These are phyloP conservation scores for Nixonia krombeini DNA, from an alignment of 1,140 invertebrate genomes.

Conservation along the genomic window DNA sequence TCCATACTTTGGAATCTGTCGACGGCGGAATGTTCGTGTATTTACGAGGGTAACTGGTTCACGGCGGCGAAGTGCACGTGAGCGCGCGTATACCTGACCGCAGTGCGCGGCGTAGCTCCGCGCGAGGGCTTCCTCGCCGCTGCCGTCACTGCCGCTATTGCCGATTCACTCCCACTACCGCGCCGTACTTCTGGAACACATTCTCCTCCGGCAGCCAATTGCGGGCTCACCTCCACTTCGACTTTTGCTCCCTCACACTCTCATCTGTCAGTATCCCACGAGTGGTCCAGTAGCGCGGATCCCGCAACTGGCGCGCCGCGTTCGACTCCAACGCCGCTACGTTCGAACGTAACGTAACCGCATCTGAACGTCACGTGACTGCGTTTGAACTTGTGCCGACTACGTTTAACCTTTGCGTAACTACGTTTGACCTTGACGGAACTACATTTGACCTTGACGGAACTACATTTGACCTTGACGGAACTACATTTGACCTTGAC, in stretches of 20 bases:
- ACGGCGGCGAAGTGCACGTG: not conserved
- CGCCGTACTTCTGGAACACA: constrained; percentile 1
- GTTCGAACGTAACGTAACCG: too few species aligned
- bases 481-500: too few species aligned
- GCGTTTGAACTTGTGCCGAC: too few species aligned
- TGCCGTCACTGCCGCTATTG: constrained; percentile 1
- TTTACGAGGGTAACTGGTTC: not conserved
- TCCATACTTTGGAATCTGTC: too few species aligned
- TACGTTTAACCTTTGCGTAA: too few species aligned
- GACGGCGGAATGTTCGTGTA: too few species aligned
- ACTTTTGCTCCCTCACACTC: constrained; percentile 5
- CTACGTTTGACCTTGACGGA: too few species aligned
- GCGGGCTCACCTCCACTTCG: not conserved
- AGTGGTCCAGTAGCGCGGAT: constrained; percentile 6
- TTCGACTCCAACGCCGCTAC: too few species aligned
- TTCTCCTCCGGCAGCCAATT: constrained; percentile 5
- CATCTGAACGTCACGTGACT: too few species aligned
- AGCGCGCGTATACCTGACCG: not conserved
- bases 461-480: too few species aligned
- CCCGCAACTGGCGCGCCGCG: too few species aligned
- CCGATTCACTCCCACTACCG: constrained; percentile 4
- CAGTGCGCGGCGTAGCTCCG: not conserved
- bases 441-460: too few species aligned
- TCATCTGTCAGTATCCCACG: constrained; percentile 9
- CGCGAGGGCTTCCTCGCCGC: not conserved